phyloP scores from a whole-genome alignment of 2,888 invertebrate species.

The Lasius fuliginosus region DNA sequence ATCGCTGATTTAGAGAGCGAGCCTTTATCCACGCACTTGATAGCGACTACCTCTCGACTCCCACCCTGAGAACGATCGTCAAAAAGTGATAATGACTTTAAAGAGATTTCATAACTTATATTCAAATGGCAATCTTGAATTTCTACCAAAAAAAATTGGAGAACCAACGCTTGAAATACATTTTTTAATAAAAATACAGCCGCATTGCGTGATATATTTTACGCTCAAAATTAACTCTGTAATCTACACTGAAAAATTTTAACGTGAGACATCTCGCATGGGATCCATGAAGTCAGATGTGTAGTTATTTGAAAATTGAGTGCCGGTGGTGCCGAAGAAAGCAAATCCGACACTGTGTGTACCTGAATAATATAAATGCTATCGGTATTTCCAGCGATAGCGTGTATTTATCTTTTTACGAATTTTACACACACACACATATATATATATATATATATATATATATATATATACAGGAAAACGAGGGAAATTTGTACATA shows the following conservation, averaged over 20 bases:
- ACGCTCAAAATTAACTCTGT: neutral
- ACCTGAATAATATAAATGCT: neutral
- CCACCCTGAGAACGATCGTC: conserved; percentile 86
- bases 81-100: conserved; percentile 32
- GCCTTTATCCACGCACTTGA: conserved; percentile 93
- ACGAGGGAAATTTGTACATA: neutral
- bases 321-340: neutral
- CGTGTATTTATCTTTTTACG: neutral
- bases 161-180: neutral
- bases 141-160: neutral
- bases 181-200: neutral
- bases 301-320: neutral
- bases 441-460: neutral
- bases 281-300: neutral
- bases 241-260: neutral
- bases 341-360: neutral
- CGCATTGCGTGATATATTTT: neutral
- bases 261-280: neutral
- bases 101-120: neutral
- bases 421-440: neutral
- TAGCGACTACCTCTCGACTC: conserved; percentile 90
- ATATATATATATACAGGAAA: neutral
- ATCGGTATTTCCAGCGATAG: conserved; percentile 21
- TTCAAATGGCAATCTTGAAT: neutral
- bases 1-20: conserved; percentile 91